These are phyloP conservation scores for Stylophora pistillata DNA, from an alignment of 64 coral and sea anemone genomes.

Conservation along the genomic window DNA sequence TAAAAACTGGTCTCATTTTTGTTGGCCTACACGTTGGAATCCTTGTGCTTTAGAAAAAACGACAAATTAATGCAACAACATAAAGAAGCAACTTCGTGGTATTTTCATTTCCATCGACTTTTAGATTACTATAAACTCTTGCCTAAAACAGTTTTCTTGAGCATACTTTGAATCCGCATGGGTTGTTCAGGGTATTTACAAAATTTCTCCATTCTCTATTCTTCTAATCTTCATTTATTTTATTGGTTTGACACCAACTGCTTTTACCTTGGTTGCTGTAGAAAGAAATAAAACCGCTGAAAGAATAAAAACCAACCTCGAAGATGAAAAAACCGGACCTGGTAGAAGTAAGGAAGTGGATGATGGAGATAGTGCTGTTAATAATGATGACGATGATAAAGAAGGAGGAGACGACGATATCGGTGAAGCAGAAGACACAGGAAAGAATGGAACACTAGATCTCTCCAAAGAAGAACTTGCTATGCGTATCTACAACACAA, in stretches of 20 bases:
- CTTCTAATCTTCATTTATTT: not conserved
- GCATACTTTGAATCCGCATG: too few species aligned
- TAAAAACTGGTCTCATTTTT: too few species aligned
- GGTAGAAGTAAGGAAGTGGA: not conserved
- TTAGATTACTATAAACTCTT: too few species aligned
- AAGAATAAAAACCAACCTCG: not conserved
- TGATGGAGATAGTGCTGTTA: not conserved
- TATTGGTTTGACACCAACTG: not conserved
- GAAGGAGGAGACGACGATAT: constrained; percentile 33
- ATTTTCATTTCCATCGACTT: too few species aligned
- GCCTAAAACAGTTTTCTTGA: too few species aligned
- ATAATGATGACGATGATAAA: constrained; percentile 5
- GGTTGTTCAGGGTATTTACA: too few species aligned
- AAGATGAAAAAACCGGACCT: not conserved
- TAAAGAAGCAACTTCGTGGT: too few species aligned
- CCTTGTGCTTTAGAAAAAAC: too few species aligned
- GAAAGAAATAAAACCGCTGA: not conserved
- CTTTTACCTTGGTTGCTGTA: not conserved
- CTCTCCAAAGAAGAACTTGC: constrained; percentile 45
- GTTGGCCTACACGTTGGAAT: too few species aligned
- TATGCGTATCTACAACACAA: constrained; percentile 68
- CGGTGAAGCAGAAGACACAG: constrained; percentile 29
- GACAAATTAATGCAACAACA: too few species aligned
- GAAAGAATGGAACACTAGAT: not conserved
- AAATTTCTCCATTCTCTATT: not conserved